Evolutionary conservation across 1,140 invertebrate genomes (phyloP).

Genomic region (Nebria ingens): DNA sequence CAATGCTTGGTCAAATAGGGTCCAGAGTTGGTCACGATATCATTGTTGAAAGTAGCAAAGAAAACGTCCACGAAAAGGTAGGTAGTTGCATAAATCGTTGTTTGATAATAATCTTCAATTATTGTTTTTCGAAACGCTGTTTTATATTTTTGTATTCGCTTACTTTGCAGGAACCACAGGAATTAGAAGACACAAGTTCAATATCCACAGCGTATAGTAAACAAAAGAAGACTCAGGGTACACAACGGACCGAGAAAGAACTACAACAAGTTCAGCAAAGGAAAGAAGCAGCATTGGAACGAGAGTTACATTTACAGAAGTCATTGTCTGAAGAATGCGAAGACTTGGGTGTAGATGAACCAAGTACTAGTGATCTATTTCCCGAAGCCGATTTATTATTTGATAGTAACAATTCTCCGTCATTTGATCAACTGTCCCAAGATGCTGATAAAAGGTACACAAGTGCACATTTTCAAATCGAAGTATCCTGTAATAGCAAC

Average conservation of each 20-base stretch:
- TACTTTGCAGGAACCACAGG: not conserved
- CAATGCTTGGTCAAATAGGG: not conserved
- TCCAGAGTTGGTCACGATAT: not conserved
- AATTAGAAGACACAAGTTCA: not conserved
- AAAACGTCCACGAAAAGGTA: not conserved
- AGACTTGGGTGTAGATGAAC: constrained; percentile 64
- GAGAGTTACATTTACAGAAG: constrained; percentile 51
- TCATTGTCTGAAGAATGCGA: constrained; percentile 66
- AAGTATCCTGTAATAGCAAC: not conserved
- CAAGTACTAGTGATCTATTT: constrained; percentile 63
- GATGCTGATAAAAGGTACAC: constrained; percentile 22
- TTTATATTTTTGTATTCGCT: not conserved
- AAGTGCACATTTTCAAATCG: not conserved
- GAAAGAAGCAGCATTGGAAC: constrained; percentile 42
- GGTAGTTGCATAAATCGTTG: too few species aligned
- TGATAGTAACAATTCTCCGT: constrained; percentile 37
- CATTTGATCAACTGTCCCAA: constrained; percentile 31
- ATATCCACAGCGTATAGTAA: constrained; percentile 16
- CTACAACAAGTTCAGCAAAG: constrained; percentile 28
- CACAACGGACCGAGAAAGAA: constrained; percentile 25
- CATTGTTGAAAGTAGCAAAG: not conserved
- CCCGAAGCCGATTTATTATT: constrained; percentile 63
- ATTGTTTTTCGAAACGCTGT: too few species aligned
- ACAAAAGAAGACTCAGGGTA: constrained; percentile 17
- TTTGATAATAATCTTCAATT: too few species aligned